Conservation (phyloP, 2,888 invertebrate species). For the Vannuccia rotundouncinata region DNA sequence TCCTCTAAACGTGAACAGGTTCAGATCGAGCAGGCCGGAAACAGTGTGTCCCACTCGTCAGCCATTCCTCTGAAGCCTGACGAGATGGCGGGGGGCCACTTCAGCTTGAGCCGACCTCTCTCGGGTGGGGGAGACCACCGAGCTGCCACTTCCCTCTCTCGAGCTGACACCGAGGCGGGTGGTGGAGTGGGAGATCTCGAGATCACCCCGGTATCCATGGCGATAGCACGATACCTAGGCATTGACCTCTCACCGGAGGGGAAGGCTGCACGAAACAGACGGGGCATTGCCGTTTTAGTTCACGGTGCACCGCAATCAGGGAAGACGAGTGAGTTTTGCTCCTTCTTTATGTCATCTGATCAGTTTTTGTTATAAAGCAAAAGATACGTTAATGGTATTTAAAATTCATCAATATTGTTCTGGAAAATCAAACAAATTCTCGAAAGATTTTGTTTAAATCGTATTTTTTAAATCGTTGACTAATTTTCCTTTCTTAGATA, state of each 20-base stretch:
- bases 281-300: slow-evolving; percentile 55
- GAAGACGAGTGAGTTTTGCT: slow-evolving; percentile 39
- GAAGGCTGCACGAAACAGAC: slow-evolving; percentile 53
- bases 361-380: too few relatives aligned
- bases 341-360: too few relatives aligned
- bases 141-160: neutral
- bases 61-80: neutral
- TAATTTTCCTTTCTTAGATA: too few relatives aligned
- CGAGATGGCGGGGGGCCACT: neutral
- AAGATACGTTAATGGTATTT: too few relatives aligned
- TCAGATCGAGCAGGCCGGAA: neutral
- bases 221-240: slow-evolving; percentile 55
- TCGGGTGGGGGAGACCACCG: neutral
- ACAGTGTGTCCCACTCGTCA: too few relatives aligned
- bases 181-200: slow-evolving; percentile 52
- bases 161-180: neutral
- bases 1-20: neutral
- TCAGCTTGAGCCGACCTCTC: too few relatives aligned
- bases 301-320: slow-evolving; percentile 57
- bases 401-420: too few relatives aligned
- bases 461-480: too few relatives aligned
- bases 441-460: too few relatives aligned
- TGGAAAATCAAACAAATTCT: too few relatives aligned
- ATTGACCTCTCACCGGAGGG: slow-evolving; percentile 56
- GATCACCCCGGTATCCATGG: slow-evolving; percentile 55